phyloP scores from a whole-genome alignment of 1,140 invertebrate genomes.

The Octopus bimaculoides region DNA sequence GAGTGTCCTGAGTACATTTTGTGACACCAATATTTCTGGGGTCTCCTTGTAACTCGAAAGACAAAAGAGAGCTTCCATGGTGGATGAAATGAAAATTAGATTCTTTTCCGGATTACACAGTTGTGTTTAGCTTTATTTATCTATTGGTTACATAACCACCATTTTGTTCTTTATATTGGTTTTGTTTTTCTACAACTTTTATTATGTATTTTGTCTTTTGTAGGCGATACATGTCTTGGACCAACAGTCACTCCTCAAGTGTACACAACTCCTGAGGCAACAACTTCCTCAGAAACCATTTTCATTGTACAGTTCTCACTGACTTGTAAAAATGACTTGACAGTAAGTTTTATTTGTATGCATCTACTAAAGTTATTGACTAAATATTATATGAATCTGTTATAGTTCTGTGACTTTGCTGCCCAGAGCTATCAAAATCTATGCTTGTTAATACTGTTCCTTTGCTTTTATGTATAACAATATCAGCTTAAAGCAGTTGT shows the following conservation, averaged over 20 bases:
- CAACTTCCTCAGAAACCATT: conserved; percentile 66
- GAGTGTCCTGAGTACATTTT: no score
- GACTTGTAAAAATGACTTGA: conserved; percentile 57
- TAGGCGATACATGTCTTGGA: conserved; percentile 54
- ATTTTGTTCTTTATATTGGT: background rate
- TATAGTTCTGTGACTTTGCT: no score
- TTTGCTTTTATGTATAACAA: no score
- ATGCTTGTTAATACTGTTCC: no score
- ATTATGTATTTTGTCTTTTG: conserved; percentile 23
- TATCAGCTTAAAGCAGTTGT: no score
- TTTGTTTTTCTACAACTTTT: background rate
- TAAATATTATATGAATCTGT: no score
- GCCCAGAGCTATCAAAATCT: no score
- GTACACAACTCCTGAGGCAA: conserved; percentile 85
- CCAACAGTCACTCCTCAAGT: conserved; percentile 58
- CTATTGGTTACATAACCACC: background rate
- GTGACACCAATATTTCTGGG: no score
- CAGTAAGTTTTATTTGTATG: conserved; percentile 33
- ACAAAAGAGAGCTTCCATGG: background rate
- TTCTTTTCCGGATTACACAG: background rate
- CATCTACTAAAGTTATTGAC: no score
- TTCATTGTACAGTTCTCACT: conserved; percentile 64
- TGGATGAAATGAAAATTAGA: no score
- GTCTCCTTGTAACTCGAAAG: background rate
- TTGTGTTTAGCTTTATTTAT: background rate